phyloP scores from a whole-genome alignment of 2,113 vertebrate genomes.

The Myodes glareolus region DNA sequence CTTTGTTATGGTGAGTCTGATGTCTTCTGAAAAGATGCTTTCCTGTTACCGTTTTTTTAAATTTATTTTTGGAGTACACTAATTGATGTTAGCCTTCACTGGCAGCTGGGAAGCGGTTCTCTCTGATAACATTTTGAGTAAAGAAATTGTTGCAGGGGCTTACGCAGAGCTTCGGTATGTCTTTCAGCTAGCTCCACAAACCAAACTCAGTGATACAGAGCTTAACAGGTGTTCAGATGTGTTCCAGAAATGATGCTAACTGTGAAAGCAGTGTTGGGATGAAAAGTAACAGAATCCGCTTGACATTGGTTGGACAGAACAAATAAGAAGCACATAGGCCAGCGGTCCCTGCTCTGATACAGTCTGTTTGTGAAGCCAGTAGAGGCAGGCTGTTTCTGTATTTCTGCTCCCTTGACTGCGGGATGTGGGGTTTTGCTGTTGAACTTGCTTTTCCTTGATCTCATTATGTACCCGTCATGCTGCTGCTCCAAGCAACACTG shows the following conservation, averaged over 20 bases:
- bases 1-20: neutral
- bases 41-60: neutral
- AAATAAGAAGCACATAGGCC: neutral
- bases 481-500: neutral
- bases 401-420: neutral
- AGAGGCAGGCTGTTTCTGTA: neutral
- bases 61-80: neutral
- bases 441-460: neutral
- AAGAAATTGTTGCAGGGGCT: neutral
- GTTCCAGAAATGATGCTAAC: neutral
- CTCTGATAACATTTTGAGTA: conserved; percentile 2
- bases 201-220: neutral
- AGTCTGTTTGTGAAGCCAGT: neutral
- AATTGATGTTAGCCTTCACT: neutral
- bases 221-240: conserved; percentile 28
- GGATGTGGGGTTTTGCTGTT: neutral
- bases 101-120: neutral
- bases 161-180: conserved; percentile 11
- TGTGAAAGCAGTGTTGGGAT: neutral
- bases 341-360: neutral
- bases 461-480: neutral
- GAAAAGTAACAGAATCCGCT: no score
- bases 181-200: conserved; percentile 33
- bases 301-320: no score
- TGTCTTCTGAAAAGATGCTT: conserved; percentile 27